A percentile compares a stretch with the other conserved stretches of the same genome.
Conservation (phyloP, 2,797 vertebrate species). For the Sciurus vulgaris region DNA sequence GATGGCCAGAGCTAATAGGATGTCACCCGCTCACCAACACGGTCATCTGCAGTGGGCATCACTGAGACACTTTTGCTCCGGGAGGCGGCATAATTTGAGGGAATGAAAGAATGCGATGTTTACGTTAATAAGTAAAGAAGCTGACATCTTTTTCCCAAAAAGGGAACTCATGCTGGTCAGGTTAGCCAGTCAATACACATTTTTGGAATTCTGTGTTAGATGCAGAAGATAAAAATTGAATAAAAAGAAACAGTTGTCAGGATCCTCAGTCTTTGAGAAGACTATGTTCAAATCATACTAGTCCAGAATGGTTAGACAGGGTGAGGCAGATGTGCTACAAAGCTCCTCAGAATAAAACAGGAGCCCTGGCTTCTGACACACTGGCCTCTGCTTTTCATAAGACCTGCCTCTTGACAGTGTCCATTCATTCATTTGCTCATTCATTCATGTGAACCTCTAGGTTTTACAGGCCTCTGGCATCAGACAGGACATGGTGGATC, state of each 20-base stretch:
- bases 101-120: neutral
- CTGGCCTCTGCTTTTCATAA: neutral
- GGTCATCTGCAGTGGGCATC: neutral
- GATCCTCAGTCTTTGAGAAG: neutral
- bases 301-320: neutral
- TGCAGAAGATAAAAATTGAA: neutral
- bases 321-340: neutral
- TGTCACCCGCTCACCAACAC: neutral
- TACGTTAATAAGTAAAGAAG: neutral
- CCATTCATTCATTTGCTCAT: neutral
- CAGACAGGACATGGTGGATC: rapidly evolving
- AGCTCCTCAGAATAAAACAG: neutral
- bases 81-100: neutral
- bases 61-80: neutral
- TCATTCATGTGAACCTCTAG: neutral
- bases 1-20: constrained; percentile 17
- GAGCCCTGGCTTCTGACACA: too few relatives aligned
- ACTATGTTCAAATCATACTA: neutral
- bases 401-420: neutral
- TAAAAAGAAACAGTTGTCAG: neutral
- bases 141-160: neutral
- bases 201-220: neutral
- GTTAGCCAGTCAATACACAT: neutral
- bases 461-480: neutral
- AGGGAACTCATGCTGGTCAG: neutral